Percentiles rank a stretch among this genome's conserved stretches.
Evolutionary conservation across 2,113 vertebrate genomes (phyloP).

Genomic region (Plecturocebus donacophilus): DNA sequence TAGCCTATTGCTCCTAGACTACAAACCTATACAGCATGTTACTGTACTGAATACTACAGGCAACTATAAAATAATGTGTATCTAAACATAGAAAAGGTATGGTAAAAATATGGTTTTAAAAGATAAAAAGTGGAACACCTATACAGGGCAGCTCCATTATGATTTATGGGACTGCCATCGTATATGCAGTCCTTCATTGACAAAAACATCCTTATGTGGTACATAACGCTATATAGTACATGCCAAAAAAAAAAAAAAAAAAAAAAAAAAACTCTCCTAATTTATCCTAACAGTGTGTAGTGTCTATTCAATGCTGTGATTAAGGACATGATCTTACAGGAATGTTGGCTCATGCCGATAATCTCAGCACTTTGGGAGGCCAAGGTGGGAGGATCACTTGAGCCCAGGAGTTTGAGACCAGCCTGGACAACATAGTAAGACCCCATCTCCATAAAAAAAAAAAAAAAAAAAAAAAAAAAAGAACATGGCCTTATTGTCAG

Average conservation of each 20-base stretch:
- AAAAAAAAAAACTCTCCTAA: background rate
- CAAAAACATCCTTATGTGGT: background rate
- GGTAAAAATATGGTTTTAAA: background rate
- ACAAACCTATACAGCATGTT: background rate
- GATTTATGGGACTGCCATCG: background rate
- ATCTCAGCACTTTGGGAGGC: too few relatives aligned
- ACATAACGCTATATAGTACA: background rate
- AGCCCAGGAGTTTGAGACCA: too few relatives aligned
- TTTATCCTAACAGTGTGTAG: background rate
- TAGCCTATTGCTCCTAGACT: background rate
- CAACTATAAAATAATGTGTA: background rate
- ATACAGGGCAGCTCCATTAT: background rate
- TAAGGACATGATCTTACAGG: background rate
- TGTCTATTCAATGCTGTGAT: background rate
- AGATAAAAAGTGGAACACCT: background rate
- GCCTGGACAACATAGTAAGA: too few relatives aligned
- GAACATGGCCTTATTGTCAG: background rate
- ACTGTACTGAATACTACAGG: background rate
- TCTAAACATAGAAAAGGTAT: background rate
- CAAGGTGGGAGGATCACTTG: too few relatives aligned
- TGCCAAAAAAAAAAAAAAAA: background rate
- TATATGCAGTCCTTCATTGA: background rate
- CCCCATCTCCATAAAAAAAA: background rate
- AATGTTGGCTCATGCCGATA: too few relatives aligned
- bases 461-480: background rate